Percentiles rank a stretch among this genome's conserved stretches.
phyloP scores from a whole-genome alignment of 2,797 vertebrate genomes.

The Erethizon dorsatum region DNA sequence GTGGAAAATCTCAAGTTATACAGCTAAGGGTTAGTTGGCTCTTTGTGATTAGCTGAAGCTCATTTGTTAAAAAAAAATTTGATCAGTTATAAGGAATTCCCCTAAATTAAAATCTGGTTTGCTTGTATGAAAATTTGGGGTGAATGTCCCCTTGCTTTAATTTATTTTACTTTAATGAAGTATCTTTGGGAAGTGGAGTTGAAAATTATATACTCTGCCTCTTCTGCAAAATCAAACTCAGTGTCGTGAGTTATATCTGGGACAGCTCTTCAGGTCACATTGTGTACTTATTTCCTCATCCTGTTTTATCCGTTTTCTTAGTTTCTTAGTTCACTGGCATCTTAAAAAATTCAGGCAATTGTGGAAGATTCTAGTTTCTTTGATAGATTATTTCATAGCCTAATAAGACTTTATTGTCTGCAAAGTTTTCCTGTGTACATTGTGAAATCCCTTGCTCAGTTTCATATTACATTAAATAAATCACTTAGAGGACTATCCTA shows the following conservation, averaged over 20 bases:
- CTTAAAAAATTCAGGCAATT: constrained; percentile 32
- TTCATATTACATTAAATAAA: constrained; percentile 46
- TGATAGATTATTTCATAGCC: neutral
- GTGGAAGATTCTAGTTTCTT: neutral
- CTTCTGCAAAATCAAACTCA: constrained; percentile 4
- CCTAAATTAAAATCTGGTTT: neutral
- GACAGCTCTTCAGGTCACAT: neutral
- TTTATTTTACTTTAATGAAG: constrained; percentile 32
- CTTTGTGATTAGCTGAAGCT: neutral
- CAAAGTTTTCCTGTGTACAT: neutral
- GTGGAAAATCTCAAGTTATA: neutral
- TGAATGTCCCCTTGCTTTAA: neutral
- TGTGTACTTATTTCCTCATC: neutral
- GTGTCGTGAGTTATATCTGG: neutral
- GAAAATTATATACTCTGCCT: neutral
- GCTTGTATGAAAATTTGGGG: neutral
- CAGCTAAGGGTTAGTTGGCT: neutral
- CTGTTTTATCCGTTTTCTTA: neutral
- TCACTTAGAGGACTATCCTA: neutral
- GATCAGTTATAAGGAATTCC: neutral
- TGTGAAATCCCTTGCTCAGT: neutral
- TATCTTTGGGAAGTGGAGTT: constrained; percentile 11
- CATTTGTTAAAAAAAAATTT: neutral
- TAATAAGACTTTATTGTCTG: neutral
- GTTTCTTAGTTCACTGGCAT: neutral